Base-by-base conservation (phyloP, 1,140 invertebrate genomes). In the Spodoptera litura region DNA sequence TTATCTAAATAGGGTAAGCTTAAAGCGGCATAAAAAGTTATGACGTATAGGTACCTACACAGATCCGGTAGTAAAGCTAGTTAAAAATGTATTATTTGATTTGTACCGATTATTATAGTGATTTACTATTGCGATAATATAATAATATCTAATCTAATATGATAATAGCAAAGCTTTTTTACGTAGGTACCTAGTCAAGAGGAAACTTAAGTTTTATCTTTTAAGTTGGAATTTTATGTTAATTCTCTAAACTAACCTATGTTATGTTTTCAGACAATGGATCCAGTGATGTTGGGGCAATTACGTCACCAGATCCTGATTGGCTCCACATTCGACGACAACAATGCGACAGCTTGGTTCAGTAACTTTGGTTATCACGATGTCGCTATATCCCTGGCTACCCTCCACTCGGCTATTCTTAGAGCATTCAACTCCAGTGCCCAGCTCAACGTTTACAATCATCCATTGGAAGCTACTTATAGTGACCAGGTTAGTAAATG, bases 331-430 rank as follows among this genome's bases (percentile, higher is more conserved):
- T 88, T 94, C 35, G 68, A 78, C n/a, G 89, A 94, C 20, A 68
- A 83, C 13, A 70, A 82, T 0, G 92, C 87, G 0, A 89, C 85
- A 0, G 89, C 90, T 0, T 94, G 92, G 92, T 94, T 93, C 84
- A 94, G 92, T 70, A 93, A 93, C 71, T 94, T 94, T 70, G 91
- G 87, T 0, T 93, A 90, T 80, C 93, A 94, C 78, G 92, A 93
- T 64, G 87, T 94, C 1, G 89, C 91, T 0, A 90, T 84, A 2
- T 92, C 92, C 3, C 80, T 94, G 1, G 86, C 89, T 0, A 83
- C 87, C 0, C 53, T 94, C 6, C 89, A 94, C 76, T 68, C 83
- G 0, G 93, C 91, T 12, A 51, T 94, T 20, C 79, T 94, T 0
- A 89, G 88, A 55, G 85, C 85, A 2, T 53, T 81, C 25, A 81